These are phyloP conservation scores for Smittia sp. DNA, from an alignment of 2,888 invertebrate genomes.

Conservation along the genomic window DNA sequence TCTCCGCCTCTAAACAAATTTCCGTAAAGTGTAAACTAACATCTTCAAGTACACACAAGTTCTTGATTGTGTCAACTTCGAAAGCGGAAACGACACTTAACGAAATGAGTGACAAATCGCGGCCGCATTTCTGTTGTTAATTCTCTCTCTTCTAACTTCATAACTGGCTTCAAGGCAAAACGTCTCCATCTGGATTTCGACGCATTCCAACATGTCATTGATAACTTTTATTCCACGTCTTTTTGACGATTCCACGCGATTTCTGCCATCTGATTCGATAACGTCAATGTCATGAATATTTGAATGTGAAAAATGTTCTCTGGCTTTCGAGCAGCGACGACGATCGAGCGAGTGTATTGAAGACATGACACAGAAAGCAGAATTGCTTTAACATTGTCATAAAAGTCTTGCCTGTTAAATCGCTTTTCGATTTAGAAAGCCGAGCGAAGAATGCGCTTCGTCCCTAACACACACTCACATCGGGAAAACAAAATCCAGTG, in stretches of 20 bases:
- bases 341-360: neutral
- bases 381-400: constrained; percentile 23
- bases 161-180: too few species aligned
- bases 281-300: constrained; percentile 13
- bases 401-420: constrained; percentile 27
- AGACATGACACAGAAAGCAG: constrained; percentile 28
- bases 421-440: constrained; percentile 10
- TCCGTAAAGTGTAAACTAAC: neutral
- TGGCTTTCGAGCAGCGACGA: neutral
- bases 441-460: neutral
- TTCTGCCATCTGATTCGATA: constrained; percentile 1
- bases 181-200: neutral
- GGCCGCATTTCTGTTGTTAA: constrained; percentile 7
- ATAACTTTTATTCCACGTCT: neutral
- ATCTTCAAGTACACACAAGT: neutral
- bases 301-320: neutral
- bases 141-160: neutral
- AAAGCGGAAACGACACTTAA: constrained; percentile 8
- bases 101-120: neutral
- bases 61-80: neutral
- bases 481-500: neutral
- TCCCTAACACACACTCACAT: neutral
- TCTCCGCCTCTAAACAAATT: neutral
- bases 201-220: too few species aligned
- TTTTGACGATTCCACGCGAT: neutral